Conservation (phyloP, 2,888 invertebrate genomes). For the Lochmaea crataegi region DNA sequence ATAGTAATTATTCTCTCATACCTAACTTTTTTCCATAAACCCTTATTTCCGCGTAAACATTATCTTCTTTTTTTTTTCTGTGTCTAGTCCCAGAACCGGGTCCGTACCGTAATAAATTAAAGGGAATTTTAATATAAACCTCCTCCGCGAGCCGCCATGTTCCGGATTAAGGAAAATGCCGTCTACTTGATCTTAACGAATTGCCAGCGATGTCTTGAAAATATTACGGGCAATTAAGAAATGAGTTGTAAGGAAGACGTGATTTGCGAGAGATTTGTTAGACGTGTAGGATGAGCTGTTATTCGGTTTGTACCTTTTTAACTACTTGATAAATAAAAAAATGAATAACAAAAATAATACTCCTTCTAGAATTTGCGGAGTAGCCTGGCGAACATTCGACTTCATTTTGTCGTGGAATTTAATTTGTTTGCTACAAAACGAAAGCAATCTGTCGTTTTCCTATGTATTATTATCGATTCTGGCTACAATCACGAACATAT, state of each 20-base stretch:
- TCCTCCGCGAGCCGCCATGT: conserved; percentile 30
- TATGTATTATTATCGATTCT: no score
- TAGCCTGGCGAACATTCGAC: no score
- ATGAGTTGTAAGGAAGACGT: conserved; percentile 48
- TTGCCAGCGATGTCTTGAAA: conserved; percentile 46
- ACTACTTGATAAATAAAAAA: conserved; percentile 7
- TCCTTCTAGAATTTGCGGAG: no score
- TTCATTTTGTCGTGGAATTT: no score
- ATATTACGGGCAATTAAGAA: conserved; percentile 51
- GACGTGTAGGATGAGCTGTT: conserved; percentile 26
- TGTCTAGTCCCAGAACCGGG: conserved; percentile 27
- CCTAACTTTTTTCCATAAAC: conserved; percentile 20
- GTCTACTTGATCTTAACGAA: conserved; percentile 49
- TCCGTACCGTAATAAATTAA: conserved; percentile 40
- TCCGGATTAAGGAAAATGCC: conserved; percentile 40
- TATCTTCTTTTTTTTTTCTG: conserved; percentile 30
- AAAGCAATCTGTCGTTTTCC: no score
- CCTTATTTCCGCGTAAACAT: conserved; percentile 27
- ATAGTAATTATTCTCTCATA: conserved; percentile 22
- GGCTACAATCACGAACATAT: no score
- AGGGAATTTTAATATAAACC: conserved; percentile 46
- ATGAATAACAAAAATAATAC: no score
- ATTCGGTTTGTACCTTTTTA: conserved; percentile 18
- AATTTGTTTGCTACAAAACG: no score
- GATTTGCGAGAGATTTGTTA: conserved; percentile 49